Evolutionary conservation across 2,797 vertebrate genomes (phyloP), one percentile per base, ranked within the genome.

Genomic region (Neosilurus hyrtlii): DNA sequence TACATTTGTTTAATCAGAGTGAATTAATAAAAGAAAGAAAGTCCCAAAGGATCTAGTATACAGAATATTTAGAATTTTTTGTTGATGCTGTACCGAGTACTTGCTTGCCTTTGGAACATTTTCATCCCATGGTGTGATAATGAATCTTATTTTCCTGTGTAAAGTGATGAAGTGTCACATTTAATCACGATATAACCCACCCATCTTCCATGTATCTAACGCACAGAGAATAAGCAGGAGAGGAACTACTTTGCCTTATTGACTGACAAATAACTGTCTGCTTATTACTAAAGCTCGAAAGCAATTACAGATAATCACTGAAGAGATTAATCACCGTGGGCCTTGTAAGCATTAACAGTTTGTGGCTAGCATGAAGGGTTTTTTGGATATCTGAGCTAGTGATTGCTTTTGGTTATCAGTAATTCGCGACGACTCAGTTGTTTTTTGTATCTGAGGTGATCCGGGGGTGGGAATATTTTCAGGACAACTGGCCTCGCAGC

Each of bases 191-290:
- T 30, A 30, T 75, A 83, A 56, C 68, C 83, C 75, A 59, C 51
- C 63, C 16, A 59, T 35, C 63, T 12, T 16, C 2, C 43, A 16
- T 22, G 30, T 81, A 65, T 61, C 62, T 76, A 74, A 49, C 18
- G n/a, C 26, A 77, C 24, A 20, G 77, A 78, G 75, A 75, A 49
- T 61, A 65, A 78, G 65, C 51, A n/a, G 24, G 24, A 86, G 80
- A 72, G 62, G 75, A 18, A 26, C 51, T 63, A 24, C 26, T 16
- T 24, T 43, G 49, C 54, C 78, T 73, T 52, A 56, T n/a, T 82
- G 84, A 85, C 72, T 49, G 82, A 85, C 77, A 81, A 26, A 86
- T 86, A 43, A 80, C 82, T n/a, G 82, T 79, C 20, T 57, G 30
- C 66, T 82, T 78, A 84, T 88, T 79, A 77, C 75, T 54, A 26